These are phyloP conservation scores for Microhierax caerulescens DNA, from an alignment of 2,797 vertebrate species.

Conservation along the genomic window DNA sequence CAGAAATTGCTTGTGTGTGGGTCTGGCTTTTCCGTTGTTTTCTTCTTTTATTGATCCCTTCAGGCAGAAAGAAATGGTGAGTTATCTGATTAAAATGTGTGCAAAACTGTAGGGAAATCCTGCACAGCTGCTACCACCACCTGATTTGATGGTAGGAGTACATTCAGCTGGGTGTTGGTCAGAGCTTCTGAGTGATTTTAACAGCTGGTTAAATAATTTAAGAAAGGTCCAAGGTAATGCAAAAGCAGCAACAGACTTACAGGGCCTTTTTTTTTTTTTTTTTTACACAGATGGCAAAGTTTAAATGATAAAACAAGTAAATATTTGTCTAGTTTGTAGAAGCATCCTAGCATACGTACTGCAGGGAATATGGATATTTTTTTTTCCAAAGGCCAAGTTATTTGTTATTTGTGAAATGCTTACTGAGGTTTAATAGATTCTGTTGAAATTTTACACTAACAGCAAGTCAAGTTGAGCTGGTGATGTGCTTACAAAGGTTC, in stretches of 20 bases:
- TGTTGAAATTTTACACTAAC: background rate
- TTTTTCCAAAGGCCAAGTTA: background rate
- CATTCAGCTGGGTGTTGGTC: background rate
- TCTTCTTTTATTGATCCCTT: slow-evolving; percentile 6
- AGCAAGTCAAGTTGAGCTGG: background rate
- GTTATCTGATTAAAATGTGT: slow-evolving; percentile 11
- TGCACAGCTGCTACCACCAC: background rate
- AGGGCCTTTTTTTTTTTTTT: no score
- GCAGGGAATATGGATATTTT: background rate
- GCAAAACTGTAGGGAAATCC: slow-evolving; percentile 8
- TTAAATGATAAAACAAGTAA: slow-evolving; percentile 47
- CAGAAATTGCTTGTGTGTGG: background rate
- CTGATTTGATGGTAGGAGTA: slow-evolving; percentile 32
- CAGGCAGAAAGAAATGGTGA: slow-evolving; percentile 5
- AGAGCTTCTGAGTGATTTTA: slow-evolving; percentile 8
- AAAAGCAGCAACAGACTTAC: background rate
- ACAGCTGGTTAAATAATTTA: slow-evolving; percentile 13
- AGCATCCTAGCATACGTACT: background rate
- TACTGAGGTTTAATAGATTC: slow-evolving; percentile 7
- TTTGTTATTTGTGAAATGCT: background rate
- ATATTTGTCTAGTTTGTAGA: slow-evolving; percentile 20
- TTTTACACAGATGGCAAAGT: background rate
- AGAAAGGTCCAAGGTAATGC: background rate
- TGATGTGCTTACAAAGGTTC: background rate
- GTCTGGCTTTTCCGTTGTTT: background rate